Conservation (phyloP, 2,888 invertebrate genomes). For the Herminia tarsipennalis region DNA sequence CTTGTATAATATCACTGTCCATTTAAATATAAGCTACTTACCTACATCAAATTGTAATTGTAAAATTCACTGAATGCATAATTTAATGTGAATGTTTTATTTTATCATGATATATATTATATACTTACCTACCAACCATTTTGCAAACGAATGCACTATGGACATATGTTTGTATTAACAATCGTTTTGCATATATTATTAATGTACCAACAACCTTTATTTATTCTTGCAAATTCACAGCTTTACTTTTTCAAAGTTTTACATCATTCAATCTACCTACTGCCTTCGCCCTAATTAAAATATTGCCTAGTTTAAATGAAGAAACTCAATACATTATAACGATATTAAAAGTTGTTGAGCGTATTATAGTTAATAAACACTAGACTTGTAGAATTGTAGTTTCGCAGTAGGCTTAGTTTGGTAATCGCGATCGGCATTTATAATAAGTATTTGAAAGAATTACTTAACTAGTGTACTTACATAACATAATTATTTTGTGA, state of each 20-base stretch:
- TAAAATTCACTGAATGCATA: slow-evolving; percentile 25
- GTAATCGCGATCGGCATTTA: slow-evolving; percentile 25
- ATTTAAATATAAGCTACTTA: slow-evolving; percentile 69
- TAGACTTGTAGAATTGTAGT: slow-evolving; percentile 41
- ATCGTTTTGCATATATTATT: too few species aligned
- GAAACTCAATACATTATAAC: slow-evolving; percentile 16
- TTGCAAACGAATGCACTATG: too few species aligned
- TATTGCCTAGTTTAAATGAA: slow-evolving; percentile 23
- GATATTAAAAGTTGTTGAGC: slow-evolving; percentile 35
- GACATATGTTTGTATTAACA: too few species aligned
- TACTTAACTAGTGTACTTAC: slow-evolving; percentile 9
- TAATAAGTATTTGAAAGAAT: slow-evolving; percentile 21
- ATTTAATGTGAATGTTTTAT: slow-evolving; percentile 1
- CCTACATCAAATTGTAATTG: slow-evolving; percentile 48
- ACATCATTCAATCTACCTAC: slow-evolving; percentile 17
- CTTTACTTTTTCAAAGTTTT: neutral
- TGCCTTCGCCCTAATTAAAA: slow-evolving; percentile 32
- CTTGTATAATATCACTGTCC: slow-evolving; percentile 76
- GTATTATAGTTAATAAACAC: slow-evolving; percentile 30
- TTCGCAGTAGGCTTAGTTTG: slow-evolving; percentile 37
- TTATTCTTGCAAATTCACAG: too few species aligned
- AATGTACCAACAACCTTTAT: too few species aligned
- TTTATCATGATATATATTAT: slow-evolving; percentile 6
- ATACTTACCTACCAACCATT: slow-evolving; percentile 3
- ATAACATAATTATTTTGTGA: slow-evolving; percentile 19